These are phyloP conservation scores for Boloria euphrosyne DNA, from an alignment of 2,888 invertebrate genomes.

Conservation along the genomic window DNA sequence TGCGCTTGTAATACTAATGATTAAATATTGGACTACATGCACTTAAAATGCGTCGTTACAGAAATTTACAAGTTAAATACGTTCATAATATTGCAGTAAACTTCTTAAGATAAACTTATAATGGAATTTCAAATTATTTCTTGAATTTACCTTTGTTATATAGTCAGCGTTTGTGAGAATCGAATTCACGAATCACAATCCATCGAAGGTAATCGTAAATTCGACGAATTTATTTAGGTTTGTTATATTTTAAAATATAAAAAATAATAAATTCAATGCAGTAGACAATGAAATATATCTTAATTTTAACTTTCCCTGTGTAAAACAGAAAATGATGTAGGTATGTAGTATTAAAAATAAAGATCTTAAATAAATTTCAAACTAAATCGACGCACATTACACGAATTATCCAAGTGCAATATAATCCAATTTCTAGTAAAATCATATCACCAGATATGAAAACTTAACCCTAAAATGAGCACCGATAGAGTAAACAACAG, in stretches of 20 bases:
- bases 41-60: background rate
- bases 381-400: too few relatives aligned
- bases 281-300: background rate
- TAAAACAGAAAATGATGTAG: too few relatives aligned
- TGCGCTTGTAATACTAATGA: conserved; percentile 28
- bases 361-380: too few relatives aligned
- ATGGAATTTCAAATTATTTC: too few relatives aligned
- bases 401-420: conserved; percentile 12
- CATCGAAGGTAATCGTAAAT: background rate
- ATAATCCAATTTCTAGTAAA: conserved; percentile 14
- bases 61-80: too few relatives aligned
- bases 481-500: conserved; percentile 45
- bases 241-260: background rate
- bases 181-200: too few relatives aligned
- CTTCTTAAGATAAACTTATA: too few relatives aligned
- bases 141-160: too few relatives aligned
- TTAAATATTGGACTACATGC: conserved; percentile 18
- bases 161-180: too few relatives aligned
- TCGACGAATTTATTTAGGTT: background rate
- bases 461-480: conserved; percentile 57
- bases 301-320: background rate
- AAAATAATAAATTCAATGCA: background rate
- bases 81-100: too few relatives aligned
- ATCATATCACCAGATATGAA: conserved; percentile 41
- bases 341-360: too few relatives aligned